Percentiles rank a stretch among this genome's conserved stretches.
These are phyloP conservation scores for Dinoponera quadriceps DNA, from an alignment of 1,140 invertebrate genomes.

Conservation along the genomic window DNA sequence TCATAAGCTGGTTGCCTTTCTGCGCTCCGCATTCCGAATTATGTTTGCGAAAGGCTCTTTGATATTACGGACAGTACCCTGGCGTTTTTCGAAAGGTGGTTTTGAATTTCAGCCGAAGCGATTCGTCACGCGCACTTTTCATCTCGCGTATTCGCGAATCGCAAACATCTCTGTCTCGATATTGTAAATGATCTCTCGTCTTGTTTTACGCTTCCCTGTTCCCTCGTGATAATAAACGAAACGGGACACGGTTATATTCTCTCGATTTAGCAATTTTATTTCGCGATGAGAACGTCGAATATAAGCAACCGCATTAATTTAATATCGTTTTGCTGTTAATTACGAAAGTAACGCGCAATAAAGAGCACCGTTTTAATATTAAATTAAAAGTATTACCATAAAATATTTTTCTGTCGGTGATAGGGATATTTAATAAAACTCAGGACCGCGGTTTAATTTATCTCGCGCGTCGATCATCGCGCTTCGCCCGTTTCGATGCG, in stretches of 20 bases:
- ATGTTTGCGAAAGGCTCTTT: constrained; percentile 38
- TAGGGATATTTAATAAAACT: not conserved
- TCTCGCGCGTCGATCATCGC: constrained; percentile 33
- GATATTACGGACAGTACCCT: not conserved
- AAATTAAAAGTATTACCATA: not conserved
- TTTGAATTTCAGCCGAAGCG: constrained; percentile 6
- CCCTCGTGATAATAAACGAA: too few species aligned
- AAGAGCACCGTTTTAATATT: constrained; percentile 12
- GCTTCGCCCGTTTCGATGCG: constrained; percentile 42
- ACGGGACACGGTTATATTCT: not conserved
- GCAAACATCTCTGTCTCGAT: not conserved
- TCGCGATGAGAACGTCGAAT: not conserved
- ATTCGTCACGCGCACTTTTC: not conserved
- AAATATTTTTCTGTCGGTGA: constrained; percentile 11
- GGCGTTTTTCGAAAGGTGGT: not conserved
- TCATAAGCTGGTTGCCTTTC: constrained; percentile 74
- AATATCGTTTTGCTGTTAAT: not conserved
- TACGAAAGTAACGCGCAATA: not conserved
- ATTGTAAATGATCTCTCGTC: not conserved
- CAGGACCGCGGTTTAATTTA: constrained; percentile 31
- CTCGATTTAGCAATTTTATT: not conserved
- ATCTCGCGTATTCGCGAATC: not conserved
- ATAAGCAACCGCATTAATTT: constrained; percentile 13
- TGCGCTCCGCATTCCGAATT: constrained; percentile 35
- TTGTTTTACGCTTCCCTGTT: too few species aligned